These are phyloP conservation scores for Hybognathus amarus DNA, from an alignment of 2,797 vertebrate genomes.

Conservation along the genomic window DNA sequence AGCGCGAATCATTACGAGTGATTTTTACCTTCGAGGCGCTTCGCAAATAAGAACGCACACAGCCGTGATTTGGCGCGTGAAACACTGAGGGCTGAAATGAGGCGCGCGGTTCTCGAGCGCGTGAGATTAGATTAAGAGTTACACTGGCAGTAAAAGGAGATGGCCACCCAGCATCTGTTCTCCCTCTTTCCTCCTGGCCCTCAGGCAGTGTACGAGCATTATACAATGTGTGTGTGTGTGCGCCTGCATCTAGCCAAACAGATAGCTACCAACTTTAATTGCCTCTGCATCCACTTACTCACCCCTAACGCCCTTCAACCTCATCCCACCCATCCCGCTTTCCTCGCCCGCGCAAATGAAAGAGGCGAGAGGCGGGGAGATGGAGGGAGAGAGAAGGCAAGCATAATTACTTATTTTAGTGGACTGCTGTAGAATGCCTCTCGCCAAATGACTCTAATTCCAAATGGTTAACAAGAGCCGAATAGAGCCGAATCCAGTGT, in stretches of 20 bases:
- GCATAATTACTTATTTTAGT: constrained; percentile 88
- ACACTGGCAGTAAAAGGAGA: constrained; percentile 66
- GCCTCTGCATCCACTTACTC: constrained; percentile 80
- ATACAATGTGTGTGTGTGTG: constrained; percentile 68
- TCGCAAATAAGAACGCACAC: background rate
- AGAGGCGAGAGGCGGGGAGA: constrained; percentile 63
- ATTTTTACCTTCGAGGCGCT: constrained; percentile 31
- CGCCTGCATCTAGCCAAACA: constrained; percentile 79
- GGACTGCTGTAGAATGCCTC: constrained; percentile 82
- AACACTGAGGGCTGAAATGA: constrained; percentile 14
- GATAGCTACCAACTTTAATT: constrained; percentile 85
- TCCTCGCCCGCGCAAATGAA: constrained; percentile 72
- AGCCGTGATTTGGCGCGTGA: constrained; percentile 11
- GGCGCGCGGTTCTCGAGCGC: background rate
- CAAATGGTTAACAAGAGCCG: constrained; percentile 87
- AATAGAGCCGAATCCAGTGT: constrained; percentile 83
- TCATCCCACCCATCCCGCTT: constrained; percentile 44
- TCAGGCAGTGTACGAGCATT: constrained; percentile 55
- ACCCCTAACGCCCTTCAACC: constrained; percentile 64
- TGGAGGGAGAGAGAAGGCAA: constrained; percentile 69
- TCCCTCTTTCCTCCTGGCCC: constrained; percentile 63
- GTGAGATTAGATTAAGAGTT: constrained; percentile 60
- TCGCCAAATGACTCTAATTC: constrained; percentile 87
- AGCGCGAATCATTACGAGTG: constrained; percentile 25
- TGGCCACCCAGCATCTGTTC: constrained; percentile 66